A percentile compares a stretch with the other conserved stretches of the same genome.
These are phyloP conservation scores for Galaxias olidus DNA, from an alignment of 2,797 vertebrate genomes.

Conservation along the genomic window DNA sequence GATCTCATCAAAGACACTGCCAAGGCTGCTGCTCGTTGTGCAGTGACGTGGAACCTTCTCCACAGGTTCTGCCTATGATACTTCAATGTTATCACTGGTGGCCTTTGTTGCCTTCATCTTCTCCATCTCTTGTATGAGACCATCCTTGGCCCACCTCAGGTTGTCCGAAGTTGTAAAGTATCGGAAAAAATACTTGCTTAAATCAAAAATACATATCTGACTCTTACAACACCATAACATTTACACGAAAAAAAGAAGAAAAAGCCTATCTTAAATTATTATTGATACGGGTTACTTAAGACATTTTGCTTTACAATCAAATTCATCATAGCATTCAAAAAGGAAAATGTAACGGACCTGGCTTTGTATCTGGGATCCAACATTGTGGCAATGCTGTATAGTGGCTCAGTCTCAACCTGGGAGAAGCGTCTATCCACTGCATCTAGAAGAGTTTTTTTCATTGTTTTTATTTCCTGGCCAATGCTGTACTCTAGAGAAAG, in stretches of 20 bases:
- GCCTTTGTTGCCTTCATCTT: slow-evolving; percentile 13
- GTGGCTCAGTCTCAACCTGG: slow-evolving; percentile 12
- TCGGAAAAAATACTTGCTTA: too few species aligned
- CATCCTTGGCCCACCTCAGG: background rate
- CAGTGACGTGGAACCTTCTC: slow-evolving; percentile 24
- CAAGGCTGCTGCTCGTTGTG: slow-evolving; percentile 29
- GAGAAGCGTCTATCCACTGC: slow-evolving; percentile 9
- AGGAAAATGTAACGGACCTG: slow-evolving; percentile 22
- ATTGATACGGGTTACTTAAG: slow-evolving; percentile 27
- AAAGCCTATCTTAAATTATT: too few species aligned
- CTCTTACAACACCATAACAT: slow-evolving; percentile 26
- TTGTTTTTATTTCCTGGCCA: too few species aligned
- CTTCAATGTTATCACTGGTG: slow-evolving; percentile 12
- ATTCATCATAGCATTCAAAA: slow-evolving; percentile 31
- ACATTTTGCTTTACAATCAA: slow-evolving; percentile 26
- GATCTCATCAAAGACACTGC: slow-evolving; percentile 25
- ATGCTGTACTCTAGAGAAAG: too few species aligned
- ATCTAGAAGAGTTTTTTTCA: slow-evolving; percentile 5
- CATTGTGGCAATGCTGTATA: background rate
- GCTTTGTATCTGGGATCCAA: background rate
- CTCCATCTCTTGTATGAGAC: slow-evolving; percentile 8
- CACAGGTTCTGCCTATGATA: slow-evolving; percentile 17
- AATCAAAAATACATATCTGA: slow-evolving; percentile 26
- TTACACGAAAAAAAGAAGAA: too few species aligned
- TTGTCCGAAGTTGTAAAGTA: too few species aligned